Base-by-base conservation (phyloP, 2,888 invertebrate genomes). In the Xylota sylvarum region DNA sequence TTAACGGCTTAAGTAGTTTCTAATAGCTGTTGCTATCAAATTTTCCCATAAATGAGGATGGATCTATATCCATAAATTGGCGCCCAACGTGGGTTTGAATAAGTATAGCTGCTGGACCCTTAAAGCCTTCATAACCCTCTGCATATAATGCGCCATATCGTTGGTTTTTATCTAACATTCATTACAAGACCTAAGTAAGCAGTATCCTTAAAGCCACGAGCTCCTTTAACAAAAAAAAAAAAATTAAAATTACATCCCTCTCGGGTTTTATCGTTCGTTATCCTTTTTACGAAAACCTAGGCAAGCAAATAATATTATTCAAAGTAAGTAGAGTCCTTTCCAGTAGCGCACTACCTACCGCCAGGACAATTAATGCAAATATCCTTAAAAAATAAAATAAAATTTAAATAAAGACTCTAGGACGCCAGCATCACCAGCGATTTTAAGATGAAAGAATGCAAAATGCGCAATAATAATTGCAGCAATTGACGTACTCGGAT, bases 321-420 rank as follows among this genome's bases (percentile, higher is more conserved):
- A 56, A 79, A 67, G 23, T 23, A 23, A 23, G 23, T 23, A 23
- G 2, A 23, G 23, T 23, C 23, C 23, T 23, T 3, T 23, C 23
- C 23, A n/a, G n/a, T n/a, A n/a, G n/a, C 23, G 2, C 23, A 1
- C 23, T 23, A 2, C 23, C 23, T 23, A 2, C 30, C 10, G 30
- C 6, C 4, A 56, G 12, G 43, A 62, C 56, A 77, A 77, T 67
- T 52, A 85, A 85, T 80, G 76, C 76, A 77, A 85, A 85, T 67
- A 60, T 17, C 50, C 58, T 43, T 32, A 27, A 58, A 32, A 23
- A 64, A 46, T 27, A 30, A 55, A 37, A 56, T 48, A 74, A 67
- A 65, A 70, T 73, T 43, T 19, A 43, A 56, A 74, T 64, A 79
- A 19, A 32, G 30, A 69, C 46, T 48, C 19, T 4, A 17, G 5